Evolutionary conservation across 2,888 invertebrate genomes (phyloP), one percentile per base, ranked within the genome.

Genomic region (Anodontia alba): DNA sequence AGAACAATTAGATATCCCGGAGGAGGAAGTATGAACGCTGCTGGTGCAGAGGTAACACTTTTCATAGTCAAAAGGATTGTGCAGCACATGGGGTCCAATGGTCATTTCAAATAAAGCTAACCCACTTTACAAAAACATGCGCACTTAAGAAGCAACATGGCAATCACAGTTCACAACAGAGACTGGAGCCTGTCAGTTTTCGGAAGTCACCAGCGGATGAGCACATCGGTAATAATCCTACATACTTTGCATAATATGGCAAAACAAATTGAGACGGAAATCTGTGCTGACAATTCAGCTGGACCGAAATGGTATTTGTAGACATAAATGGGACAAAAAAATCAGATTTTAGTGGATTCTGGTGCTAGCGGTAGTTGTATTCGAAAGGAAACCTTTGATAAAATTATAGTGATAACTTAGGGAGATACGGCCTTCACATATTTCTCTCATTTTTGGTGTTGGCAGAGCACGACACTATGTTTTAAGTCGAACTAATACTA

Each of bases 401-500:
- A 46, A 62, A 72, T 71, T 23, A 43, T n/a, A 23, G 17, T 1
- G 20, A n/a, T 33, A 36, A 33, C 23, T 20, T 12, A 8, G 31
- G 26, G 7, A 43, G 49, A 72, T 71, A 29, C 26, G 72, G 51
- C 57, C 49, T 20, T 49, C 77, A 1, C 5, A 26, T 42, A 36
- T 69, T n/a, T 0, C 31, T n/a, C 17, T n/a, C 43, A 71, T 77
- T 29, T 31, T 57, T 33, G 77, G 77, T 29, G 77, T 77, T 12
- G 77, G 77, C 20, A 72, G 76, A 46, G 76, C 71, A 76, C 54
- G 69, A 15, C 76, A 76, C 33, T 26, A 17, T 23, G 76, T 76
- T n/a, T 31, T 71, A 31, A 57, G 76, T 12, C 66, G 62, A 71
- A 49, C 29, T 36, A 43, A 43, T 15, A n/a, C 57, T n/a, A 42